A percentile compares a stretch with the other conserved stretches of the same genome.
Conservation (phyloP, 2,888 invertebrate species). For the Drosophila suboccidentalis region DNA sequence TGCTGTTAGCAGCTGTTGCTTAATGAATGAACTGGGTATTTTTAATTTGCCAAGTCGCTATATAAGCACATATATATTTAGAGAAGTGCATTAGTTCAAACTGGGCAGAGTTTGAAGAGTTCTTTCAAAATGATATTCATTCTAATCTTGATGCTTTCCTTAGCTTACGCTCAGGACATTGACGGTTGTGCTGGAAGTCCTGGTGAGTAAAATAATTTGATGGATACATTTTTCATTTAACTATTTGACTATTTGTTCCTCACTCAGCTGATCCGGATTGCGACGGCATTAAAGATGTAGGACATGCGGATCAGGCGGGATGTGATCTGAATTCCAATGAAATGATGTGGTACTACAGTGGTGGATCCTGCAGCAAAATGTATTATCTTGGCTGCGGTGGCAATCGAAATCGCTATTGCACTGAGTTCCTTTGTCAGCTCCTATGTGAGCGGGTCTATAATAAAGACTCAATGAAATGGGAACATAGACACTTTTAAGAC, state of each 20-base stretch:
- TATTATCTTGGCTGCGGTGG: slow-evolving; percentile 16
- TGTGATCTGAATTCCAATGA: neutral
- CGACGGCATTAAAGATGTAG: neutral
- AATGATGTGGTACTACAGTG: slow-evolving; percentile 10
- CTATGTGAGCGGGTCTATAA: neutral
- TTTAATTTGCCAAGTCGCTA: neutral
- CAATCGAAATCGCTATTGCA: slow-evolving; percentile 22
- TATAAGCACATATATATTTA: neutral
- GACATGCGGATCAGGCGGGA: neutral
- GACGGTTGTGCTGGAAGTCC: neutral
- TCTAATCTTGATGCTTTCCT: neutral
- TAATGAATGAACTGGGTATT: slow-evolving; percentile 1
- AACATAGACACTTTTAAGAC: neutral
- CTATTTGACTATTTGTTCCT: neutral
- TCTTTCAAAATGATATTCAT: slow-evolving; percentile 2
- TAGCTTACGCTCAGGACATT: neutral
- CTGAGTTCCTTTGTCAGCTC: neutral
- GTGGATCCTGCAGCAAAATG: neutral
- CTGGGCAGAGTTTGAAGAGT: neutral
- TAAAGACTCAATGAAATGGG: too few relatives aligned
- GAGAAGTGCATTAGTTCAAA: neutral
- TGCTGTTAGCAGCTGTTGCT: slow-evolving; percentile 2
- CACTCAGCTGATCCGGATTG: neutral
- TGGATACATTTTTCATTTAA: too few relatives aligned
- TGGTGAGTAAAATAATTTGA: neutral